Percentiles rank a stretch among this genome's conserved stretches.
phyloP scores from a whole-genome alignment of 2,113 vertebrate species.

The Burhinus oedicnemus region DNA sequence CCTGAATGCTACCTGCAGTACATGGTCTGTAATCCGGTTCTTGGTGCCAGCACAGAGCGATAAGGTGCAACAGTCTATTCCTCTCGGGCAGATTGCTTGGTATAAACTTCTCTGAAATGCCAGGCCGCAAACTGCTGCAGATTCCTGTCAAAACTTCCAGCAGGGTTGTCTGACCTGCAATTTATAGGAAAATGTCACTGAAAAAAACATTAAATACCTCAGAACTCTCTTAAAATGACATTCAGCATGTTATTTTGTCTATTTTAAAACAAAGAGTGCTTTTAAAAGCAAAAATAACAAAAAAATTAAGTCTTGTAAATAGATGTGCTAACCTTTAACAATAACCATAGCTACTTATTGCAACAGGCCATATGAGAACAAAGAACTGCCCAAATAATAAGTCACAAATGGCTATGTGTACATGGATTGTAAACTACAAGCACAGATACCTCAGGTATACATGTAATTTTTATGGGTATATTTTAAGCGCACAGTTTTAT shows the following conservation, averaged over 20 bases:
- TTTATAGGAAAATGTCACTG: neutral
- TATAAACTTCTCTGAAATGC: constrained; percentile 18
- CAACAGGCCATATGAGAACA: neutral
- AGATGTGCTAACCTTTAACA: neutral
- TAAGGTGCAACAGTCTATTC: constrained; percentile 16
- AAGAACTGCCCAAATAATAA: neutral
- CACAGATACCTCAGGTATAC: neutral
- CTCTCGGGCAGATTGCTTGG: constrained; percentile 26
- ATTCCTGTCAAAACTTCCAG: constrained; percentile 28
- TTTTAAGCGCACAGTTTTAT: neutral
- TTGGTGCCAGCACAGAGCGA: constrained; percentile 63
- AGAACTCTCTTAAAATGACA: neutral
- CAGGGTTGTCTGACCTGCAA: constrained; percentile 20
- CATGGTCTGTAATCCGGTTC: constrained; percentile 40
- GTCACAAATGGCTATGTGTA: neutral
- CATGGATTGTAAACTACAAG: neutral
- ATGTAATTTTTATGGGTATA: neutral
- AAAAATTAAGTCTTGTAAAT: neutral
- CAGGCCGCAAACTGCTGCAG: constrained; percentile 30
- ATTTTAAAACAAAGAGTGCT: neutral
- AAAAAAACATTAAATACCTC: neutral
- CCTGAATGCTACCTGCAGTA: neutral
- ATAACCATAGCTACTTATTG: neutral
- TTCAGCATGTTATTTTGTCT: neutral
- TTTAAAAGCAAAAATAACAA: neutral